A percentile compares a stretch with the other conserved stretches of the same genome.
phyloP scores from a whole-genome alignment of 2,113 vertebrate species.

The Archocentrus centrarchus region DNA sequence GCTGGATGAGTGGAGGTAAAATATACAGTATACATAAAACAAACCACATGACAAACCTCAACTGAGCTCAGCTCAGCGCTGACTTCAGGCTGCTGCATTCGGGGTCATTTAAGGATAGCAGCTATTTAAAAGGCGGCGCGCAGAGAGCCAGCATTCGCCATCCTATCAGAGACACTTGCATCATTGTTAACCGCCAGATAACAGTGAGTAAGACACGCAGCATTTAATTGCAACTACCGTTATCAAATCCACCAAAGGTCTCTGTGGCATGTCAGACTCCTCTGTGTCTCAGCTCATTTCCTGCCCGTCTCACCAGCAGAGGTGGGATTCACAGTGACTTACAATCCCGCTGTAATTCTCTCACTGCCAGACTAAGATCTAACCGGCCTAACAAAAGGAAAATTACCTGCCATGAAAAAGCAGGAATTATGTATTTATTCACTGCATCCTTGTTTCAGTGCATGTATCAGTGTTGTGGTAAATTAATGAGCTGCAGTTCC shows the following conservation, averaged over 20 bases:
- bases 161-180: neutral
- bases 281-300: neutral
- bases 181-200: neutral
- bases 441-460: neutral
- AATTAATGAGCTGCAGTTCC: neutral
- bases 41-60: neutral
- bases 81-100: constrained; percentile 26
- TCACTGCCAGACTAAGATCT: too few relatives aligned
- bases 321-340: neutral
- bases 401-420: too few relatives aligned
- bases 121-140: neutral
- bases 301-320: neutral
- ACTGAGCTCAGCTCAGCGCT: neutral
- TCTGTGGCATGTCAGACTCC: neutral
- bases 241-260: neutral
- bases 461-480: neutral
- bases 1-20: neutral
- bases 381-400: too few relatives aligned
- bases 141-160: neutral
- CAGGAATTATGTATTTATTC: neutral
- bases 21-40: neutral
- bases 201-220: neutral
- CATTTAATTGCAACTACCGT: neutral
- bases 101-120: constrained; percentile 23
- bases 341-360: neutral